Evolutionary conservation across 2,888 invertebrate genomes (phyloP), one percentile per base, ranked within the genome.

Genomic region (Nomada fucata): DNA sequence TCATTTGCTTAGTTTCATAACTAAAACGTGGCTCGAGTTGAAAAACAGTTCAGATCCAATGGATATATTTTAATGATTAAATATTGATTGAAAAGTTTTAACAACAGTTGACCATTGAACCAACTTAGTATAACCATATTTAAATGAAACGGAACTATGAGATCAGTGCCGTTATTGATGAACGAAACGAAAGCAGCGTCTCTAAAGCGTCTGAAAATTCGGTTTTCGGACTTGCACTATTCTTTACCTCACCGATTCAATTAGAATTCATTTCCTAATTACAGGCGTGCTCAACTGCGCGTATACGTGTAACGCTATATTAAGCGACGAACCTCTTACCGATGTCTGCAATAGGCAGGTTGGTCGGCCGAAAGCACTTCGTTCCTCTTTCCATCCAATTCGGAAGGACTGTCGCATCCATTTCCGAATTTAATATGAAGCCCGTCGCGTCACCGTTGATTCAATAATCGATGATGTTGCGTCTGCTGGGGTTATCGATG

Each of bases 341-440:
- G 83, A 83, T 76, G 79, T 76, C 79, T 76, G 76, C 74, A 74
- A 76, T 80, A 82, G 76, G 64, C 52, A 67, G 71, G 11, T 70
- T 55, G 44, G 65, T 83, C 59, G 72, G 71, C 47, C n/a, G 67
- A 80, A 76, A 74, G 52, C 55, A 23, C 70, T 61, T 64, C 67
- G 76, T 61, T 52, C 71, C 64, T 61, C 69, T 59, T 55, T 74
- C 52, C 83, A 67, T 36, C 76, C 55, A 57, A 59, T 69, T 70
- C 69, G 72, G 53, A 72, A 72, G 76, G 74, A 73, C 78, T 60
- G 85, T 85, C 85, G 83, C 78, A 60, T 80, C 79, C 83, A 81
- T 76, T 85, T 86, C 85, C 81, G 81, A 81, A 85, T 85, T 81
- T 73, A 86, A 85, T 81, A 65, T 52, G 69, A 69, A 68, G 60